Base-by-base conservation (phyloP, 1,140 invertebrate genomes). In the Cotesia chilonis region DNA sequence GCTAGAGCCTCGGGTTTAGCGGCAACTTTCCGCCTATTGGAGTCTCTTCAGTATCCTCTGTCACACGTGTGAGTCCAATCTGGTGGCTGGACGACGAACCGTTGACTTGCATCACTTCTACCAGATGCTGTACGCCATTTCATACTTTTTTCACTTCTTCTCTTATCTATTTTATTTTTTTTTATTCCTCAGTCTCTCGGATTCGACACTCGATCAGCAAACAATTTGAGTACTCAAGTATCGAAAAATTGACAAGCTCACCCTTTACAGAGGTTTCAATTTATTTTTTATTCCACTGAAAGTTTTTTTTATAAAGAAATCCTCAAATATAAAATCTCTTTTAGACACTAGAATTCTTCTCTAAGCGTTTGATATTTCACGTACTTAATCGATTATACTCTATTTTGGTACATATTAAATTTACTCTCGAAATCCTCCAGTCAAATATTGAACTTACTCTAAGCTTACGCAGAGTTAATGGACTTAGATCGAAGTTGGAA, bases 181-280 rank as follows among this genome's bases (percentile, higher is more conserved):
- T 63, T 12, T 37, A 7, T 63, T 61, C 10, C 10, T 12, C 35
- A 63, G 28, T 63, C 14, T 36, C 14, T 36, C 7, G 10, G 10
- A n/a, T 63, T 63, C 36, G 35, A 63, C 36, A 63, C 60, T 37
- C 60, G 28, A 63, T 63, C 60, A 36, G 36, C 60, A 63, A 63
- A 17, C 28, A 57, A 57, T 57, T 57, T 20, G 54, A 20, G 9
- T 63, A 37, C 5, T 63, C 12, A 14, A 63, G 7, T 63, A 63
- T 63, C 35, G 4, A 10, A 47, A 47, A 47, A 47, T 47, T 47
- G 41, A 47, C 41, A 47, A 7, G 41, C 41, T 47, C 41, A 47
- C 6, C 41, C 41, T 10, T 47, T 47, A 2, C 10, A 47, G 6
- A 47, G 41, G 10, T 47, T 7, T 47, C 6, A 10, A 9, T 47